Percentiles rank a stretch among this genome's conserved stretches.
Evolutionary conservation across 1,140 invertebrate genomes (phyloP).

Genomic region (Trissolcus basalis): DNA sequence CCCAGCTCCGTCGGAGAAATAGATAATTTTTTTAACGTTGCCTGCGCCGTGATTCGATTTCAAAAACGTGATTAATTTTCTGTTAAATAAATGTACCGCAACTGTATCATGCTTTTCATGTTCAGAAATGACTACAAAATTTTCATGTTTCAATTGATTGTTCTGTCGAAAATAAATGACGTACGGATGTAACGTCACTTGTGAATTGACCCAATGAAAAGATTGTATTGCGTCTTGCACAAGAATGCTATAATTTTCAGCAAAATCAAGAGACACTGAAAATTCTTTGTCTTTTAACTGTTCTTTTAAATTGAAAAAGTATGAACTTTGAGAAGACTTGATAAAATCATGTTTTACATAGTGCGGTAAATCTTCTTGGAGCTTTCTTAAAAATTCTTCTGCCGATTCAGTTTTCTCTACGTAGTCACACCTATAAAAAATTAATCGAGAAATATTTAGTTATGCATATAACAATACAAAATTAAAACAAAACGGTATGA

Average conservation of each 20-base stretch:
- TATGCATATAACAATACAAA: too few relatives aligned
- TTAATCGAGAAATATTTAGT: too few relatives aligned
- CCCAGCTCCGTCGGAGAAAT: constrained; percentile 13
- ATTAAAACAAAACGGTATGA: too few relatives aligned
- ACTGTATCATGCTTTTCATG: too few relatives aligned
- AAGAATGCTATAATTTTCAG: background rate
- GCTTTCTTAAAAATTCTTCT: background rate
- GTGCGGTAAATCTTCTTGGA: background rate
- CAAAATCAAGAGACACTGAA: background rate
- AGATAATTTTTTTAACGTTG: constrained; percentile 8
- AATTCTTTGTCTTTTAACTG: background rate
- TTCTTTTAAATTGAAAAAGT: background rate
- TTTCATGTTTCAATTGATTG: background rate
- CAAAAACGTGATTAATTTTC: constrained; percentile 14
- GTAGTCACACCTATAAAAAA: background rate
- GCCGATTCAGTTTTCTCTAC: background rate
- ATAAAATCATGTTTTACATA: background rate
- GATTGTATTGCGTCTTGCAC: constrained; percentile 7
- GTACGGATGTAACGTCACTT: constrained; percentile 1
- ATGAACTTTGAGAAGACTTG: background rate
- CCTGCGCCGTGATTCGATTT: constrained; percentile 11
- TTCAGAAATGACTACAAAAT: constrained; percentile 6
- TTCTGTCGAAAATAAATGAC: background rate
- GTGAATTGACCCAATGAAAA: constrained; percentile 1
- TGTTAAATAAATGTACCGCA: too few relatives aligned